Percentiles rank a stretch among this genome's conserved stretches.
These are phyloP conservation scores for Catagonus wagneri DNA, from an alignment of 2,113 vertebrate genomes.

Conservation along the genomic window DNA sequence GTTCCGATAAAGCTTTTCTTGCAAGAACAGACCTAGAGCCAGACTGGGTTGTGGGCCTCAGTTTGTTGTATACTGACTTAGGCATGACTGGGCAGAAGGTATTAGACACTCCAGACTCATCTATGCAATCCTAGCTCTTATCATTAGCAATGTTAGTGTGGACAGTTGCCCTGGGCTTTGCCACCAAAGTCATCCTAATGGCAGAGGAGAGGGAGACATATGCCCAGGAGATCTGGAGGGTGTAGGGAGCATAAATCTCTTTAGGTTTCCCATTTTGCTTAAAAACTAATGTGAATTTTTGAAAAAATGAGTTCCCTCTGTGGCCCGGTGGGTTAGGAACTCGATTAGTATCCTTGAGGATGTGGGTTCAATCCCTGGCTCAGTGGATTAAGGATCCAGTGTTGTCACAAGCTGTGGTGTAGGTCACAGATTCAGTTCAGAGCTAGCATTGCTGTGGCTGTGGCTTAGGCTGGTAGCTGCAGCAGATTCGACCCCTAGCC, in stretches of 20 bases:
- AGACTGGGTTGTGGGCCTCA: neutral
- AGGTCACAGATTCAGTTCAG: too few species aligned
- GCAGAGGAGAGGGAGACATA: neutral
- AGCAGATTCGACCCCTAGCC: too few species aligned
- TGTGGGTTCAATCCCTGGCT: neutral
- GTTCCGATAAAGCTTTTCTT: constrained; percentile 20
- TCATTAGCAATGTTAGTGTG: neutral
- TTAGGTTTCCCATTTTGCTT: neutral
- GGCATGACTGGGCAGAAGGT: neutral
- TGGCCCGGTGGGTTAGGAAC: too few species aligned
- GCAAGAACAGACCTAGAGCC: neutral
- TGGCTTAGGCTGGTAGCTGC: too few species aligned
- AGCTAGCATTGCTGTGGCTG: too few species aligned
- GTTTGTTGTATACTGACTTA: neutral
- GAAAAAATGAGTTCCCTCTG: neutral
- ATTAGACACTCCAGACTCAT: neutral
- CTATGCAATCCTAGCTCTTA: neutral
- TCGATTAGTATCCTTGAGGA: too few species aligned
- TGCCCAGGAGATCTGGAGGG: neutral
- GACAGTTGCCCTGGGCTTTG: neutral
- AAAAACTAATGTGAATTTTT: neutral
- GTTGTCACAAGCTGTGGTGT: too few species aligned
- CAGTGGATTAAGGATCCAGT: neutral
- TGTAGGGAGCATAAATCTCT: neutral
- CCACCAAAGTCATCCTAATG: neutral